Percentiles rank a stretch among this genome's conserved stretches.
phyloP scores from a whole-genome alignment of 2,888 invertebrate genomes.

The Drosophila pseudotalamancana region DNA sequence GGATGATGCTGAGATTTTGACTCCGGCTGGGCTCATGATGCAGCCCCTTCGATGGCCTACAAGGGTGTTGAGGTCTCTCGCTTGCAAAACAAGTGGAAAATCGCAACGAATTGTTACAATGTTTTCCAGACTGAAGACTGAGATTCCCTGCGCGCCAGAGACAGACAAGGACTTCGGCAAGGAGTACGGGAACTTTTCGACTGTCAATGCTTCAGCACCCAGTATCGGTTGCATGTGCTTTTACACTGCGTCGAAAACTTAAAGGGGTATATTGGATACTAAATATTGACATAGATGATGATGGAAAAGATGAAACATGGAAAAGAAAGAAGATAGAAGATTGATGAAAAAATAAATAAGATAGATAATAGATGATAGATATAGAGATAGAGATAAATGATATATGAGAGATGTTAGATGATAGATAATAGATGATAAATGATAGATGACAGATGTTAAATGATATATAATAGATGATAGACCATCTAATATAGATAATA shows the following conservation, averaged over 20 bases:
- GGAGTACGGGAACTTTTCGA: slow-evolving; percentile 11
- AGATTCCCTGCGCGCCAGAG: slow-evolving; percentile 29
- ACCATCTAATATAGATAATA: no score
- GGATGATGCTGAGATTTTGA: slow-evolving; percentile 57
- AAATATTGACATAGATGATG: no score
- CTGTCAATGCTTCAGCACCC: slow-evolving; percentile 39
- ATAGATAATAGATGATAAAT: no score
- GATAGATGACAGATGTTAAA: no score
- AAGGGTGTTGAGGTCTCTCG: slow-evolving; percentile 8
- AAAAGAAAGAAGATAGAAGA: no score
- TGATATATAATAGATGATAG: no score
- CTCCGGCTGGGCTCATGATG: slow-evolving; percentile 54
- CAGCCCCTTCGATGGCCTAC: slow-evolving; percentile 5
- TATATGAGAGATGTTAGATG: no score
- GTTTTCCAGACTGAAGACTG: slow-evolving; percentile 38
- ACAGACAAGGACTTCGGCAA: slow-evolving; percentile 16
- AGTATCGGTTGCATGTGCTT: slow-evolving; percentile 73
- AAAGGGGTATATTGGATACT: not conserved
- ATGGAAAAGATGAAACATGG: no score
- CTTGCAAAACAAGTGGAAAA: slow-evolving; percentile 77
- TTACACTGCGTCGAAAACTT: not conserved
- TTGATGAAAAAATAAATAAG: no score
- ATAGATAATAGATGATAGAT: no score
- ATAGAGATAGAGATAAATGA: no score
- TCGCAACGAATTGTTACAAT: slow-evolving; percentile 78